A percentile compares a stretch with the other conserved stretches of the same genome.
Evolutionary conservation across 2,797 vertebrate genomes (phyloP).

Genomic region (Sebastes cheni): DNA sequence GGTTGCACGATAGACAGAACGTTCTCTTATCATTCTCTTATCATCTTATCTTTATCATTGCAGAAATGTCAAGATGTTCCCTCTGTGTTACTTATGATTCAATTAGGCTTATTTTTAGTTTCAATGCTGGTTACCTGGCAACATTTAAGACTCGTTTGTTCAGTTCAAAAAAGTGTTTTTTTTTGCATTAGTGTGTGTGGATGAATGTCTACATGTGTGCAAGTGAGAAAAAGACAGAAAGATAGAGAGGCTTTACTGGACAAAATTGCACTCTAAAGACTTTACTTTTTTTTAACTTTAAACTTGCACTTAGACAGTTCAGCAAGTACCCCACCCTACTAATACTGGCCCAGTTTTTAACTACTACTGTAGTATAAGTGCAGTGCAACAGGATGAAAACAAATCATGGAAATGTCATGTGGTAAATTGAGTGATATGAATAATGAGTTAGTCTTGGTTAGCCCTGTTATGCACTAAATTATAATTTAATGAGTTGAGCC

Average conservation of each 20-base stretch:
- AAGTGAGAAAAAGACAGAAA: background rate
- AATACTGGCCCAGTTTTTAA: background rate
- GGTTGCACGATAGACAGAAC: too few relatives aligned
- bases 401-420: background rate
- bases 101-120: background rate
- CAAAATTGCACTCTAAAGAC: background rate
- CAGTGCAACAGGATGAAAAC: background rate
- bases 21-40: too few relatives aligned
- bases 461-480: conserved; percentile 10
- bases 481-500: conserved; percentile 27
- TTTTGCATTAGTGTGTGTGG: background rate
- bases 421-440: conserved; percentile 11
- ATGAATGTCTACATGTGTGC: background rate
- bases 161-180: background rate
- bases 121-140: background rate
- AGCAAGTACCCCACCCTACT: background rate
- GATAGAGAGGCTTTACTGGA: accelerated
- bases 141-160: background rate
- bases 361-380: too few relatives aligned
- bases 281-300: too few relatives aligned
- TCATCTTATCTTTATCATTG: background rate
- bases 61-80: background rate
- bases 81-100: background rate
- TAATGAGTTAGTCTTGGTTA: conserved; percentile 28
- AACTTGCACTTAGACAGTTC: background rate